Evolutionary conservation across 2,797 vertebrate genomes (phyloP), one percentile per base, ranked within the genome.

Genomic region (Trachops cirrhosus): DNA sequence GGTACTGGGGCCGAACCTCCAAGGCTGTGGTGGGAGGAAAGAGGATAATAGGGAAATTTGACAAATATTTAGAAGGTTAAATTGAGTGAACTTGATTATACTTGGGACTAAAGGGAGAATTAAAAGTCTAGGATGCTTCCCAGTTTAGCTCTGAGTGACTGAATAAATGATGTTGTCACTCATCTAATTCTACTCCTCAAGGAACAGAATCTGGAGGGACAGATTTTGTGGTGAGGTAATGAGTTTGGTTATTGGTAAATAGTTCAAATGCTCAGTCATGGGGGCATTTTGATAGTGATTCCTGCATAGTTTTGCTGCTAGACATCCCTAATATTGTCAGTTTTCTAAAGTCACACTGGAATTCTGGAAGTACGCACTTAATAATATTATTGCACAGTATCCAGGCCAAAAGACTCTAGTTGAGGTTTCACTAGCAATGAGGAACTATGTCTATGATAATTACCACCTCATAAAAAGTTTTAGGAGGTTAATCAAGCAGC

Each of bases 251-350:
- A 44, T 70, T 94, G 79, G 78, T 64, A 82, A 41, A 18, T 84
- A 80, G 70, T 93, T 88, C 41, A 84, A 46, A 80, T 88, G 73
- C 48, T 93, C 44, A 70, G 21, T 86, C 7, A 22, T 89, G 88
- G 57, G 46, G 50, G 84, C 59, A 79, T 94, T 91, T 93, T 88
- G n/a, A 48, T 80, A 62, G 18, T 62, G 41, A 96, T 91, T 37
- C n/a, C 37, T 96, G 39, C 46, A 39, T 95, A 9, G 79, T 95
- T 96, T 96, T 95, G 78, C n/a, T 91, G 34, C 9, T 70, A 91
- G 62, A 94, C 52, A 91, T 74, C 37, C 5, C 1, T 94, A 68
- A 93, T 29, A 92, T 74, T 73, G 22, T 50, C 46, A 70, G 71
- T 88, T 93, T 95, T 89, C 24, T 84, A 79, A 93, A 84, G 32